Evolutionary conservation across 1,140 invertebrate species (phyloP).

Genomic region (Samia ricini): DNA sequence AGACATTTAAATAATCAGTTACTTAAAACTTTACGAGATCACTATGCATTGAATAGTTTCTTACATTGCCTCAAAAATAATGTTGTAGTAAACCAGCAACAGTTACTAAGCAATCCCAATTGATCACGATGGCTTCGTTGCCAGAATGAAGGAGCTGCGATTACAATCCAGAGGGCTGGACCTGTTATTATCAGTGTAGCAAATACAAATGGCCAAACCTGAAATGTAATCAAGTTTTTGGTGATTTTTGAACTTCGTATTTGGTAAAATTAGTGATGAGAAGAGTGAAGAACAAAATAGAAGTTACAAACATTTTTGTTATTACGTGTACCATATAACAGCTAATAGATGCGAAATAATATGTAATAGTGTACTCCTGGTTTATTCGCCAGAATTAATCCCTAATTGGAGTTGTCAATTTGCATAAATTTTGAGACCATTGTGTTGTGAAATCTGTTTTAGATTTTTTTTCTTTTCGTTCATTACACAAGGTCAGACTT

Average conservation of each 20-base stretch:
- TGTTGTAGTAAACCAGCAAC: conserved; percentile 83
- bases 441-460: no score
- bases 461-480: no score
- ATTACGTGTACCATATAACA: no score
- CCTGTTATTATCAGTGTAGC: conserved; percentile 77
- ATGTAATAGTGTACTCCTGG: no score
- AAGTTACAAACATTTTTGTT: no score
- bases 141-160: conserved; percentile 78
- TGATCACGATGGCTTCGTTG: conserved; percentile 54
- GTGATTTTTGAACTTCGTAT: neutral
- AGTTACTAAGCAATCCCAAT: conserved; percentile 77
- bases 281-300: neutral
- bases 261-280: neutral
- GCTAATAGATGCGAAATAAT: no score
- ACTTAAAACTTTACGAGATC: no score
- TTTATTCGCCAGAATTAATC: no score
- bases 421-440: no score
- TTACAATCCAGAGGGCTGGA: conserved; percentile 78
- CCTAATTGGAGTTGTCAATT: no score
- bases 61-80: conserved; percentile 84
- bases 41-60: conserved; percentile 15
- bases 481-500: no score
- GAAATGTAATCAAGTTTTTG: conserved; percentile 18
- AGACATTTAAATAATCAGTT: no score
- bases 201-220: conserved; percentile 81